Evolutionary conservation across 2,888 invertebrate genomes (phyloP), one percentile per base, ranked within the genome.

Genomic region (Epicampocera succincta): DNA sequence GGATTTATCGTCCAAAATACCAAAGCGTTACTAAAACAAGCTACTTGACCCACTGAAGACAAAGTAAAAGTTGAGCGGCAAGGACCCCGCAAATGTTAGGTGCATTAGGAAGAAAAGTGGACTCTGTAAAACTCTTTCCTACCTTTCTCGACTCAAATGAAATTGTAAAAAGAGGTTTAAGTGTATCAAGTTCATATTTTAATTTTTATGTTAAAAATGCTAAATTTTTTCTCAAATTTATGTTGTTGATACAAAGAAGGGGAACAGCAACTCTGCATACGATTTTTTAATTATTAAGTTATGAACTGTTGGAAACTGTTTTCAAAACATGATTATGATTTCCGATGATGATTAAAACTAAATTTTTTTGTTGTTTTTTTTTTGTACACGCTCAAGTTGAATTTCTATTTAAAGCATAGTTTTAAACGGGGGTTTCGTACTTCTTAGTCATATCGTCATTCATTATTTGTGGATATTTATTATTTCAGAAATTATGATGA

Each of bases 251-350:
- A 65, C 17, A 56, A 44, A 63, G 65, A 65, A 17, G 52, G 71
- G 71, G 69, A 48, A 58, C 68, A 38, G 48, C 33, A 69, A 46
- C 60, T 42, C 68, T 25, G 56, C 44, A 76, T 48, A 61, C n/a
- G 40, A 11, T 56, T 33, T 48, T 33, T 61, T 52, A 38, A 77
- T 68, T 50, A 78, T 83, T 81, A 83, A 85, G 85, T 85, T 85
- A 85, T 84, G 85, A 84, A 83, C 84, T 85, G 84, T 81, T 85
- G 78, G 80, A 80, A 85, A 85, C 84, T 81, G 77, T 68, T 84
- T 83, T 80, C 72, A 83, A 83, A 84, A 84, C 83, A 85, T 83
- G 80, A 85, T 84, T 83, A 78, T 83, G 78, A 74, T 80, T 77
- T 81, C 76, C 79, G 68, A 66, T 82, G 82, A 80, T 81, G 76